Evolutionary conservation across 2,797 vertebrate genomes (phyloP).

Genomic region (Hipposideros larvatus): DNA sequence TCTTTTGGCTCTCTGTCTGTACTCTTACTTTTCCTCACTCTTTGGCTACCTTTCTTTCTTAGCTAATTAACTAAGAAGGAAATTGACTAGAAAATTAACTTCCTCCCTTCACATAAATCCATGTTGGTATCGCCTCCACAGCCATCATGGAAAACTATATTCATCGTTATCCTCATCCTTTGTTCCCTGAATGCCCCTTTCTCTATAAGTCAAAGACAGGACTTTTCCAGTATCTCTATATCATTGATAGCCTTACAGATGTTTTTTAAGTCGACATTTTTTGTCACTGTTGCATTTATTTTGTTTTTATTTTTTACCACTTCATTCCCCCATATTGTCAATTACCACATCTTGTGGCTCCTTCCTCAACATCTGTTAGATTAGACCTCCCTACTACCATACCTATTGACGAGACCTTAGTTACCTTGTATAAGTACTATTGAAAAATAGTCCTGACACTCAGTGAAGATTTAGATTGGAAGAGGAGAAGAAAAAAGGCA

Average conservation of each 20-base stretch:
- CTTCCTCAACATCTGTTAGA: not conserved
- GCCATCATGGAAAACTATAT: not conserved
- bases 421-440: not conserved
- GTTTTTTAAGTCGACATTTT: not conserved
- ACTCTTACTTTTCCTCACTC: not conserved
- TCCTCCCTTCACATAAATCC: not conserved
- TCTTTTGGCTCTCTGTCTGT: not conserved
- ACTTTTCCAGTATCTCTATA: not conserved
- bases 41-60: not conserved
- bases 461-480: constrained; percentile 12
- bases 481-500: not conserved
- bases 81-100: not conserved
- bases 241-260: not conserved
- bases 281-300: not conserved
- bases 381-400: not conserved
- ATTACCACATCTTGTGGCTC: not conserved
- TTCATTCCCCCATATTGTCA: not conserved
- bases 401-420: not conserved
- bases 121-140: not conserved
- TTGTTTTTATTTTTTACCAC: not conserved
- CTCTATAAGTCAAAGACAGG: not conserved
- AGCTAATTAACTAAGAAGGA: no score
- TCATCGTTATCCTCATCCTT: not conserved
- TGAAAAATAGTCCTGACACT: not conserved
- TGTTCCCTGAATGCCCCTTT: not conserved